Conservation (phyloP, 2,888 invertebrate species). For the Crioceris asparagi region DNA sequence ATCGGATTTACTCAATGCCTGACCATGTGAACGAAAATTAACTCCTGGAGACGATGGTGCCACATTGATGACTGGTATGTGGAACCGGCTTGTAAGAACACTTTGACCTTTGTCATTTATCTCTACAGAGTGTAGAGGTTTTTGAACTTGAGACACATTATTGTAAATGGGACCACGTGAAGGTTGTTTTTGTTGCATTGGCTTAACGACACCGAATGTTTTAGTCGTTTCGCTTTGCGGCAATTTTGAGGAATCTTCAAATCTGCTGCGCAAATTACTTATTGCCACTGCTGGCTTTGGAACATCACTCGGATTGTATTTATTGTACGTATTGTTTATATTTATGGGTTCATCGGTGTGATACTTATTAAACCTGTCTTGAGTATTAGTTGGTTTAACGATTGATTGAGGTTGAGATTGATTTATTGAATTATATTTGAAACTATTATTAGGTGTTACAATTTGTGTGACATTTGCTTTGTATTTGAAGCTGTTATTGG, state of each 20-base stretch:
- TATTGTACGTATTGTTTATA: conserved; percentile 3
- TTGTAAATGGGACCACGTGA: conserved; percentile 16
- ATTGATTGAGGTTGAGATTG: conserved; percentile 1
- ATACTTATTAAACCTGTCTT: neutral
- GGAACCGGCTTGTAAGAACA: conserved; percentile 37
- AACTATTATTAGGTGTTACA: conserved; percentile 9
- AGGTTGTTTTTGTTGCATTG: conserved; percentile 22
- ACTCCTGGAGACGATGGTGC: conserved; percentile 19
- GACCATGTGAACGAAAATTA: conserved; percentile 26
- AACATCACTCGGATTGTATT: conserved; percentile 16
- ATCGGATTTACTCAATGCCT: conserved; percentile 57
- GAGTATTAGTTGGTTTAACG: neutral
- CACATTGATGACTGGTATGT: conserved; percentile 33
- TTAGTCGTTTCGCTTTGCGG: conserved; percentile 17
- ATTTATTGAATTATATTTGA: conserved; percentile 7
- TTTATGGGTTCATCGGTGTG: too few species aligned
- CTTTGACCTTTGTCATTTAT: conserved; percentile 35
- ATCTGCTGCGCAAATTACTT: conserved; percentile 3
- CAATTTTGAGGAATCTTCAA: too few species aligned
- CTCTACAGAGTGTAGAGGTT: conserved; percentile 24
- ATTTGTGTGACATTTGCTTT: conserved; percentile 11
- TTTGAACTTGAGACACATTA: conserved; percentile 10
- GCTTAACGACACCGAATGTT: conserved; percentile 23
- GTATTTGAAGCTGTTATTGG: conserved; percentile 17
- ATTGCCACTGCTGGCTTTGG: conserved; percentile 14